Conservation (phyloP, 2,888 invertebrate species). For the Carcina quercana region DNA sequence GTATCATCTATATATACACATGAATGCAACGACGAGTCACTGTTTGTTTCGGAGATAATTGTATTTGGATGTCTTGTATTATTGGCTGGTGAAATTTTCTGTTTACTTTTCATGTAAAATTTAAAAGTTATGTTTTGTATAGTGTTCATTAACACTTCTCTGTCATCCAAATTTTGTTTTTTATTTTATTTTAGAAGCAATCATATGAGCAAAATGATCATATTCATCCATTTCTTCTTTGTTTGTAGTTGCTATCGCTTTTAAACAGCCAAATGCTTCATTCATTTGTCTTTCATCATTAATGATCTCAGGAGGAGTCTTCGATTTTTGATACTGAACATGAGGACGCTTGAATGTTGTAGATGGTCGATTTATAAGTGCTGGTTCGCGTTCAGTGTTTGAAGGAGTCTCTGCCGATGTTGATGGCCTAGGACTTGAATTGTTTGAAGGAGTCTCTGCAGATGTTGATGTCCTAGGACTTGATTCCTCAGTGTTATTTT, state of each 20-base stretch:
- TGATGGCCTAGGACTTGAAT: no score
- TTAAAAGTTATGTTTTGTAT: slow-evolving; percentile 5
- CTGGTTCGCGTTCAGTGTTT: no score
- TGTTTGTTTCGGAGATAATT: background rate
- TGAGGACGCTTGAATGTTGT: no score
- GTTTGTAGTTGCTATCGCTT: no score
- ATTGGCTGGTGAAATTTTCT: slow-evolving; percentile 3
- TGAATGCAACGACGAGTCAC: no score
- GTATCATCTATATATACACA: no score
- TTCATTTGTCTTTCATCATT: slow-evolving; percentile 8
- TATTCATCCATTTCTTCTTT: slow-evolving; percentile 4
- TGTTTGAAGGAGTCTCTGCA: background rate
- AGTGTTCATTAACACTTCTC: slow-evolving; percentile 6
- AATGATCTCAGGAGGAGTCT: slow-evolving; percentile 1
- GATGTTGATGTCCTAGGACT: no score
- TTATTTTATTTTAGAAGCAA: slow-evolving; percentile 7
- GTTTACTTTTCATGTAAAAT: slow-evolving; percentile 1
- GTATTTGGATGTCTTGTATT: slow-evolving; percentile 2
- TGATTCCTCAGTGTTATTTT: background rate
- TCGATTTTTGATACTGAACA: background rate
- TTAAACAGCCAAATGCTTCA: background rate
- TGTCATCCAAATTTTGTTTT: slow-evolving; percentile 1
- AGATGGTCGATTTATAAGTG: no score
- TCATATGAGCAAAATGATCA: slow-evolving; percentile 4
- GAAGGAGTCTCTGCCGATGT: no score